phyloP scores from a whole-genome alignment of 2,888 invertebrate species.

The Beris morrisii region DNA sequence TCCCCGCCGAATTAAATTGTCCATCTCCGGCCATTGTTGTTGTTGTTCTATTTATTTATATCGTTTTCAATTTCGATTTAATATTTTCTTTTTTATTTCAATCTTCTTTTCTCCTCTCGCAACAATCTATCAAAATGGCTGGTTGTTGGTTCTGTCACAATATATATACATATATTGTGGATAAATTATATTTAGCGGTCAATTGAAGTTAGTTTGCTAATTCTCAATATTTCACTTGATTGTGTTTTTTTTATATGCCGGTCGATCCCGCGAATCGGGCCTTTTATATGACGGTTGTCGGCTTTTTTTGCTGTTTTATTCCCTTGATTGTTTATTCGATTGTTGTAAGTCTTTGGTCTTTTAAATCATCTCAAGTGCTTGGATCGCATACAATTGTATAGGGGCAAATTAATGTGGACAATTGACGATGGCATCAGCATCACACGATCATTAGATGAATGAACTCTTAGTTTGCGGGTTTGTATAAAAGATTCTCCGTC shows the following conservation, averaged over 20 bases:
- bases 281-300: slow-evolving; percentile 2
- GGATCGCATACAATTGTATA: slow-evolving; percentile 14
- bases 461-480: no score
- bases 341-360: slow-evolving; percentile 7
- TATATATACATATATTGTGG: neutral
- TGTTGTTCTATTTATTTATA: no score
- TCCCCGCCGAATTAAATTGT: no score
- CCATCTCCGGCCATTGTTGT: no score
- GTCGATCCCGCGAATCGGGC: neutral
- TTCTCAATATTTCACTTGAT: slow-evolving; percentile 7
- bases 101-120: no score
- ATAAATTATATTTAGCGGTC: slow-evolving; percentile 19
- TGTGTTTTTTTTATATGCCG: neutral
- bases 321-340: neutral
- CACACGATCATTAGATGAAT: no score
- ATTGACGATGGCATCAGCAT: no score
- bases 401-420: slow-evolving; percentile 5
- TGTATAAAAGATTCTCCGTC: no score
- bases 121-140: no score
- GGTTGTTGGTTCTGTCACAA: no score
- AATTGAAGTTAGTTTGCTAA: slow-evolving; percentile 20
- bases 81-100: no score
- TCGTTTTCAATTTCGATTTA: no score
- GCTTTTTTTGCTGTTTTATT: neutral
- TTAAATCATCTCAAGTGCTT: slow-evolving; percentile 18